A percentile compares a stretch with the other conserved stretches of the same genome.
Evolutionary conservation across 2,888 invertebrate species (phyloP).

Genomic region (Agrochola circellaris): DNA sequence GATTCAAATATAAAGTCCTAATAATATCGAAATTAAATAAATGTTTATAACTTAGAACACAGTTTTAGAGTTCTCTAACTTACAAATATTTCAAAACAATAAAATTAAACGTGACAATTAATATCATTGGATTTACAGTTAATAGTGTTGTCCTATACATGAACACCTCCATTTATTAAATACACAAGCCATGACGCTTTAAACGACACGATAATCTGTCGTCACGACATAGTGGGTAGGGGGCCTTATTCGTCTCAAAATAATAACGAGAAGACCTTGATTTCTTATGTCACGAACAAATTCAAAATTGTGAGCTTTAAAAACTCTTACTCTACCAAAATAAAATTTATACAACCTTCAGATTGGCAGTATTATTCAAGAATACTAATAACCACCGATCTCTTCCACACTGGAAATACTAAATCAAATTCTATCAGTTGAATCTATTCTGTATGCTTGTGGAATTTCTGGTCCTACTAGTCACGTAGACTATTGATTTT

Average conservation of each 20-base stretch:
- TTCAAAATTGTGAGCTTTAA: conserved; percentile 28
- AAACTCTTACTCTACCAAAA: conserved; percentile 29
- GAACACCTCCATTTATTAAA: too few relatives aligned
- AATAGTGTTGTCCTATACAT: too few relatives aligned
- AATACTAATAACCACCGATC: conserved; percentile 65
- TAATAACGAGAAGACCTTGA: conserved; percentile 5
- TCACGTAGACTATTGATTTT: conserved; percentile 73
- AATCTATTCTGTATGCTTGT: conserved; percentile 67
- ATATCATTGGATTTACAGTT: too few relatives aligned
- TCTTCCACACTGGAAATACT: conserved; percentile 63
- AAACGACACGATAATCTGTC: too few relatives aligned
- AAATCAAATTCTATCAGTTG: conserved; percentile 69
- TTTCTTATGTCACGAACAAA: conserved; percentile 7
- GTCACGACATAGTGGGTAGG: too few relatives aligned
- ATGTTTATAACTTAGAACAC: too few relatives aligned
- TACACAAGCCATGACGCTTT: too few relatives aligned
- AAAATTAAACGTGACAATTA: neutral
- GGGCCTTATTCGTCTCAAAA: neutral
- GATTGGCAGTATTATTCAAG: conserved; percentile 62
- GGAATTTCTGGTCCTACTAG: conserved; percentile 47
- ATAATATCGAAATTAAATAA: neutral
- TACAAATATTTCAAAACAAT: neutral
- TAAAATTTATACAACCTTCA: conserved; percentile 45
- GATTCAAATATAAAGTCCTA: too few relatives aligned
- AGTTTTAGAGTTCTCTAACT: neutral